Evolutionary conservation across 2,797 vertebrate genomes (phyloP).

Genomic region (Sphenopsis melanotis): DNA sequence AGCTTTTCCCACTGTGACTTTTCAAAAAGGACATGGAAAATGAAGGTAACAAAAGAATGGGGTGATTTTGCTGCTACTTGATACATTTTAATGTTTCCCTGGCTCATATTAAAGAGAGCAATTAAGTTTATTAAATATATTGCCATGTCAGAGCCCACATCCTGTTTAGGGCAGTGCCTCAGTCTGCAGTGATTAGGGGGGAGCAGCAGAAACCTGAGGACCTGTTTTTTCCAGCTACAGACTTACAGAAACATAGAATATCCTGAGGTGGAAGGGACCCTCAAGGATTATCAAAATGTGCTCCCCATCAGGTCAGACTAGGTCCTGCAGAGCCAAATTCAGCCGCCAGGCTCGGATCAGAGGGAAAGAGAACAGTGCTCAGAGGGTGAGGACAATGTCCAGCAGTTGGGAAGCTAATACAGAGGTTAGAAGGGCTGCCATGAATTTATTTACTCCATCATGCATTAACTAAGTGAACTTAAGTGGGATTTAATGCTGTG

Average conservation of each 20-base stretch:
- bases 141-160: conserved; percentile 13
- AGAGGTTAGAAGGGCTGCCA: not conserved
- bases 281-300: not conserved
- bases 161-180: not conserved
- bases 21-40: not conserved
- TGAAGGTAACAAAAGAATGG: not conserved
- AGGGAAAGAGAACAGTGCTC: not conserved
- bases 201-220: not conserved
- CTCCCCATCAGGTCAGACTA: not conserved
- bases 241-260: not conserved
- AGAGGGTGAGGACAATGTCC: not conserved
- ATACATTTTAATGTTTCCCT: conserved; percentile 23
- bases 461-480: not conserved
- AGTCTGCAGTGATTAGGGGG: not conserved
- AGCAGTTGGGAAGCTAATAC: not conserved
- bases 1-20: not conserved
- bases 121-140: conserved; percentile 43
- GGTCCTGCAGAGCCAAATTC: not conserved
- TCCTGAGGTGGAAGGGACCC: not conserved
- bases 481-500: not conserved
- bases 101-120: conserved; percentile 31
- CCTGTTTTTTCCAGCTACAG: not conserved
- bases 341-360: not conserved
- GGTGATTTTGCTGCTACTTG: conserved; percentile 14
- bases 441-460: not conserved